Base-by-base conservation (phyloP, 2,888 invertebrate species). In the Strigamia transsilvanica region DNA sequence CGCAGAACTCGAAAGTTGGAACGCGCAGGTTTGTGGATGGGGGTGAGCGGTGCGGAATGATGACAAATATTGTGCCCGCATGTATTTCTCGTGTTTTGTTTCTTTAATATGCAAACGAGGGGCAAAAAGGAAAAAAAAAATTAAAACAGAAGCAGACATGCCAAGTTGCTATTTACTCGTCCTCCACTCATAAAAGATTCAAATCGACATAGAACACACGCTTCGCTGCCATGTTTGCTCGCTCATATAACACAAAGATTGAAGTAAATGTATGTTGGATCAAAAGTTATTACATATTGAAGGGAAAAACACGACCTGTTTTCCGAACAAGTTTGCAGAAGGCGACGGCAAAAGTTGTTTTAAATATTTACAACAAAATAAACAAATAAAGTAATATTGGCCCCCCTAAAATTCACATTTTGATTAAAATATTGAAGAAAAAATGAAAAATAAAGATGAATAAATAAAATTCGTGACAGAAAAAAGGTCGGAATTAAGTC, bases 181-280 rank as follows among this genome's bases (percentile, higher is more conserved):
- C 66, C 66, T 66, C 66, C 3, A 66, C 66, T 66, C 66, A 66
- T 66, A 66, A 66, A 66, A 66, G 66, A 66, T 66, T 66, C 66
- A 66, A 15, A 66, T 27, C 66, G 66, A 66, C 66, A 66, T 12
- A 66, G 27, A 66, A 66, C 66, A 66, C 66, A 66, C 66, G 66
- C 66, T 66, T 66, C 66, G 66, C 66, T 66, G 66, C 66, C 66
- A 66, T 66, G 66, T 66, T 66, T 66, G 66, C 66, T 66, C 66
- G 66, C 66, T 66, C 66, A 66, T 66, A 66, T 66, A 66, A 66
- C 66, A 66, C 66, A 66, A 66, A 66, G 66, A 66, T 66, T 66
- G 66, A 66, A 66, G 66, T 66, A 66, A 66, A 66, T 66, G 32
- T 66, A 23, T 66, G 66, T 27, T 66, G 66, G 66, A 66, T 66